Evolutionary conservation across 1,140 invertebrate species (phyloP).

Genomic region (Teleogryllus occipitalis): DNA sequence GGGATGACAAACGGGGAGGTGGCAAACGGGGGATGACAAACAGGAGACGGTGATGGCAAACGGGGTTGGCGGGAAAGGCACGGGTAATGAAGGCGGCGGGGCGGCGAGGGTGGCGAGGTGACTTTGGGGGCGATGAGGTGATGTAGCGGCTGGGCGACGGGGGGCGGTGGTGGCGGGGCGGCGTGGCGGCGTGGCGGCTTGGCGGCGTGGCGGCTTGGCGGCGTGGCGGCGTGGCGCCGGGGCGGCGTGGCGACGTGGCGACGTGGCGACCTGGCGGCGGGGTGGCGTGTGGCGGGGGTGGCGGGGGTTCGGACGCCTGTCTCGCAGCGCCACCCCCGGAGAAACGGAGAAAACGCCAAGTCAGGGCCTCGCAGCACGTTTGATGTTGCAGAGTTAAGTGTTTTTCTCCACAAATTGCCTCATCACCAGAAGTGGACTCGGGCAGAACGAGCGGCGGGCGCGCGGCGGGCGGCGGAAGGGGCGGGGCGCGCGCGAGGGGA

Average conservation of each 20-base stretch:
- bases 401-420: conserved; percentile 15
- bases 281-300: background rate
- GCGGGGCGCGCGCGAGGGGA: background rate
- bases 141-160: too few species aligned
- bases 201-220: too few species aligned
- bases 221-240: too few species aligned
- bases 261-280: background rate
- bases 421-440: conserved; percentile 14
- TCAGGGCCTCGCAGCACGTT: background rate
- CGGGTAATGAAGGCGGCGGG: too few species aligned
- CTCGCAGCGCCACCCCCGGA: background rate
- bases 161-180: too few species aligned
- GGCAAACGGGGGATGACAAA: too few species aligned
- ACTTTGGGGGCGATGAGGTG: too few species aligned
- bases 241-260: background rate
- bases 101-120: too few species aligned
- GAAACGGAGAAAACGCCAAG: background rate
- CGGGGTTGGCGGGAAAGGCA: too few species aligned
- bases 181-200: too few species aligned
- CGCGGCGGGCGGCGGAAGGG: background rate
- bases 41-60: too few species aligned
- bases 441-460: background rate
- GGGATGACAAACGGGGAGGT: too few species aligned
- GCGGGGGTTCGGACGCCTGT: background rate
- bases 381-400: conserved; percentile 11